These are phyloP conservation scores for Excalfactoria chinensis DNA, from an alignment of 2,113 vertebrate genomes.

Conservation along the genomic window DNA sequence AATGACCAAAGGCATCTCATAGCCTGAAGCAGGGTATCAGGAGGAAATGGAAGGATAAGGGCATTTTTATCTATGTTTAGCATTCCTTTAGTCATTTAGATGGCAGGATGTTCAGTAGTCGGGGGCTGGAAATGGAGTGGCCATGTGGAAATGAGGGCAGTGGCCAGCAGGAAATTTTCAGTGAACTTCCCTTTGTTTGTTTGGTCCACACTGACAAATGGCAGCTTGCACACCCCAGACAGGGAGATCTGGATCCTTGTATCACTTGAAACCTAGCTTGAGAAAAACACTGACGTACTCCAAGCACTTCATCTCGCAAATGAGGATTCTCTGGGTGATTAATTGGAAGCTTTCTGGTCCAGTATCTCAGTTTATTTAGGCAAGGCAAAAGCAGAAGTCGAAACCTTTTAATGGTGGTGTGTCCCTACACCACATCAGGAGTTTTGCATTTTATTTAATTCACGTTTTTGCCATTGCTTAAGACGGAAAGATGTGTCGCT, in stretches of 20 bases:
- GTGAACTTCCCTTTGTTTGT: not conserved
- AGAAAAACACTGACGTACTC: not conserved
- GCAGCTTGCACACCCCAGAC: not conserved
- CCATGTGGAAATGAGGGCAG: not conserved
- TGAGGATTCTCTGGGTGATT: not conserved
- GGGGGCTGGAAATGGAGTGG: not conserved
- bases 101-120: rapidly evolving
- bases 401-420: not conserved
- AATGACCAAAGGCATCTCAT: not conserved
- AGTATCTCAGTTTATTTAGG: not conserved
- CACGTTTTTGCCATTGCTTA: not conserved
- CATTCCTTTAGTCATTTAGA: not conserved
- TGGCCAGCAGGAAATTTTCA: not conserved
- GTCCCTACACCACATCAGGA: not conserved
- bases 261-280: not conserved
- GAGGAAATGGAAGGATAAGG: not conserved
- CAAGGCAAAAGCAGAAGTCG: not conserved
- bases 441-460: not conserved
- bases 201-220: not conserved
- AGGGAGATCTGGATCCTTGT: not conserved
- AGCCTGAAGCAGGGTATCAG: not conserved
- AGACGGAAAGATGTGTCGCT: not conserved
- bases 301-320: not conserved
- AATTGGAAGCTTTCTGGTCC: not conserved
- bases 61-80: not conserved